These are phyloP conservation scores for Erpobdella octoculata DNA, from an alignment of 2,888 invertebrate genomes.

Conservation along the genomic window DNA sequence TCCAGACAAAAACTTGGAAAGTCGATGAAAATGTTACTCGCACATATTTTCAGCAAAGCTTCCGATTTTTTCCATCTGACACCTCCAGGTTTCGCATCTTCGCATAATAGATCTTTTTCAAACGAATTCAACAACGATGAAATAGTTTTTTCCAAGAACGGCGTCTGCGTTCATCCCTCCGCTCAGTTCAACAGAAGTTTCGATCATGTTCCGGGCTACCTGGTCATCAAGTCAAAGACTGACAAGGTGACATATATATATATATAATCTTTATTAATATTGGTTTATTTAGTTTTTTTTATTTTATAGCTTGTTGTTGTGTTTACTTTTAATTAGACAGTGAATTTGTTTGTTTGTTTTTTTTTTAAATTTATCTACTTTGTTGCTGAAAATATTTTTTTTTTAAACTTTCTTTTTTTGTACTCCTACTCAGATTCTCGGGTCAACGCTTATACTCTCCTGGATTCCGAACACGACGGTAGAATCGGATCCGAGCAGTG, in stretches of 20 bases:
- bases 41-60: too few relatives aligned
- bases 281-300: background rate
- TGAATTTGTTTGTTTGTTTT: background rate
- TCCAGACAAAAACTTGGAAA: too few relatives aligned
- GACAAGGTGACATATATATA: slow-evolving; percentile 50
- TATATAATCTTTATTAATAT: background rate
- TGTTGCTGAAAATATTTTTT: background rate
- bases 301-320: background rate
- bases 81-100: too few relatives aligned
- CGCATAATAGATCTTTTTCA: too few relatives aligned
- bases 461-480: slow-evolving; percentile 90
- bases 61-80: too few relatives aligned
- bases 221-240: slow-evolving; percentile 66
- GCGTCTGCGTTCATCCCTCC: slow-evolving; percentile 92
- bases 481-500: slow-evolving; percentile 66
- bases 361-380: background rate
- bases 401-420: background rate
- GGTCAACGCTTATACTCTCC: slow-evolving; percentile 74
- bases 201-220: slow-evolving; percentile 82
- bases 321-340: background rate
- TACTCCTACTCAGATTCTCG: slow-evolving; percentile 42
- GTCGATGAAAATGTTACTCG: too few relatives aligned
- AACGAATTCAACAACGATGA: too few relatives aligned
- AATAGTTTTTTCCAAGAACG: slow-evolving; percentile 68
- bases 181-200: slow-evolving; percentile 72